These are phyloP conservation scores for Indicator indicator DNA, from an alignment of 2,113 vertebrate genomes.

Conservation along the genomic window DNA sequence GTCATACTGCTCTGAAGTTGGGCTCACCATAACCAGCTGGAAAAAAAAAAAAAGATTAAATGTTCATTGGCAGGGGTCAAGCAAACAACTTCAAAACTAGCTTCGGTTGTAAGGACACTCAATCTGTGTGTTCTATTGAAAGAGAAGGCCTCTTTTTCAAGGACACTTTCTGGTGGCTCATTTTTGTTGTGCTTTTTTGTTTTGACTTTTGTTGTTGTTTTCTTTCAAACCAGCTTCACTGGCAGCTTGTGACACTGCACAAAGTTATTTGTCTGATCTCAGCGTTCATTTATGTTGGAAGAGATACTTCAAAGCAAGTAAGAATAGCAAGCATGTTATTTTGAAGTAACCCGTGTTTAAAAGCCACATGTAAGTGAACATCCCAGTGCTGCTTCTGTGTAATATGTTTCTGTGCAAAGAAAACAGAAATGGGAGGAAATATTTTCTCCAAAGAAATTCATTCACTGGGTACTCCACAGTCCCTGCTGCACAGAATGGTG, in stretches of 20 bases:
- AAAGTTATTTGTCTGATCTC: slow-evolving; percentile 5
- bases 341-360: slow-evolving; percentile 12
- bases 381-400: neutral
- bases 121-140: neutral
- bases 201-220: neutral
- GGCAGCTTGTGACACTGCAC: neutral
- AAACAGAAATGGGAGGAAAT: neutral
- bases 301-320: slow-evolving; percentile 35
- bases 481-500: neutral
- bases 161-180: neutral
- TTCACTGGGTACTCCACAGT: neutral
- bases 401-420: neutral
- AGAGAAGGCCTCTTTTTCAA: neutral
- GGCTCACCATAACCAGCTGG: slow-evolving; percentile 95
- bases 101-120: neutral
- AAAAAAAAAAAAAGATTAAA: slow-evolving; percentile 56
- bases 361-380: slow-evolving; percentile 31
- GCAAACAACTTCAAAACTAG: neutral
- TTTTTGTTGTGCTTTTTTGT: neutral
- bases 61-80: neutral
- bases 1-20: slow-evolving; percentile 96
- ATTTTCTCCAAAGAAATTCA: neutral
- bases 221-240: neutral
- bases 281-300: neutral
- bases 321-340: slow-evolving; percentile 13